Conservation (phyloP, 2,888 invertebrate genomes). For the Apamea anceps region DNA sequence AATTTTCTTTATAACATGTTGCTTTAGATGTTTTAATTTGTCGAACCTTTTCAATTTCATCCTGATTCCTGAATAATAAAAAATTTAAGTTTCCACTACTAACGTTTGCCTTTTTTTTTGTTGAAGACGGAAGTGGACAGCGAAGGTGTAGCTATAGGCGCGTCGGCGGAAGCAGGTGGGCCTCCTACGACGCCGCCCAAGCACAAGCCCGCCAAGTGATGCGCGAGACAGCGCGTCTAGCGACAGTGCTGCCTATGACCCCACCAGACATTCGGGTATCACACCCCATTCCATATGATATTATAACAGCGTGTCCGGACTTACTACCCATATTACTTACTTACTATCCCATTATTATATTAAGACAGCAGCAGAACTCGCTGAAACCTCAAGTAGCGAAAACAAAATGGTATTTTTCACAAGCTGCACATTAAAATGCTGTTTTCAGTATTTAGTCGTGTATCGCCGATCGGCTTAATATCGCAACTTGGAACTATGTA, state of each 20-base stretch:
- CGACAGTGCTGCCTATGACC: constrained; percentile 37
- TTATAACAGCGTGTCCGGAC: constrained; percentile 35
- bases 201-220: constrained; percentile 88
- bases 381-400: constrained; percentile 32
- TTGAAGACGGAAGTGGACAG: constrained; percentile 87
- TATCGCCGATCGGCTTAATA: constrained; percentile 40
- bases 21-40: too few species aligned
- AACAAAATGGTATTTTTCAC: constrained; percentile 32
- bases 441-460: constrained; percentile 44
- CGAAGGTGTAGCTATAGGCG: constrained; percentile 88
- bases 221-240: constrained; percentile 30
- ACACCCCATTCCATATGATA: constrained; percentile 57
- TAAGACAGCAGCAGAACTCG: constrained; percentile 16
- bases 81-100: neutral
- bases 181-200: constrained; percentile 88
- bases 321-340: constrained; percentile 3
- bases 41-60: neutral
- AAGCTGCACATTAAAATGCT: constrained; percentile 43
- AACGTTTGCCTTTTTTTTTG: neutral
- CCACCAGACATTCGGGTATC: constrained; percentile 50
- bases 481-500: constrained; percentile 42
- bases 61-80: neutral
- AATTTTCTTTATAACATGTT: too few species aligned
- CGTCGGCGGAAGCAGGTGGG: constrained; percentile 87
- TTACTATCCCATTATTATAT: constrained; percentile 29